Percentiles rank a stretch among this genome's conserved stretches.
Evolutionary conservation across 2,888 invertebrate species (phyloP).

Genomic region (Blomia tropicalis): DNA sequence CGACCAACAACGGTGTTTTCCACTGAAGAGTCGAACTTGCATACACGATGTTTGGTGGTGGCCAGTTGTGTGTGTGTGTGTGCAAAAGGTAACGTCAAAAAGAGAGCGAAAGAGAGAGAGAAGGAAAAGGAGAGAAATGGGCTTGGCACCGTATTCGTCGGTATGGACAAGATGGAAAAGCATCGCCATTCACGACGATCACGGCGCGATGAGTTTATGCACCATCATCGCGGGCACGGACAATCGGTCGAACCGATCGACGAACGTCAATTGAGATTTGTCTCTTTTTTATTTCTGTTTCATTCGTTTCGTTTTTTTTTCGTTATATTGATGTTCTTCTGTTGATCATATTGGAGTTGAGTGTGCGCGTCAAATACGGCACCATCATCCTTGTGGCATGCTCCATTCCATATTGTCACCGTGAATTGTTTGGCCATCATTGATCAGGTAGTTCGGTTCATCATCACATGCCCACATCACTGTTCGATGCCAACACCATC

Average conservation of each 20-base stretch:
- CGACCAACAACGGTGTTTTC: neutral
- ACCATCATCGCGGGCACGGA: constrained; percentile 10
- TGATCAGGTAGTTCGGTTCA: too few relatives aligned
- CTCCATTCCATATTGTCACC: too few relatives aligned
- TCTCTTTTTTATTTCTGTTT: too few relatives aligned
- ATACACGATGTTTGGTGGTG: neutral
- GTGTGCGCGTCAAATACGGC: neutral
- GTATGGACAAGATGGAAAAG: neutral
- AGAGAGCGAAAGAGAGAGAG: too few relatives aligned
- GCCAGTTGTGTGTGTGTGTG: neutral
- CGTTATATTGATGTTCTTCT: neutral
- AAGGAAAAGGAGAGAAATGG: neutral
- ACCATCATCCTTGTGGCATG: too few relatives aligned
- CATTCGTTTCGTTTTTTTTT: neutral
- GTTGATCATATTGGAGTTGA: too few relatives aligned
- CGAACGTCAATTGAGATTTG: too few relatives aligned
- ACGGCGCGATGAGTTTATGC: neutral
- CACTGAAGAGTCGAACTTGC: neutral
- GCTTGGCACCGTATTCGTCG: constrained; percentile 1
- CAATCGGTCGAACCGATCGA: neutral
- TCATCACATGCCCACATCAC: too few relatives aligned
- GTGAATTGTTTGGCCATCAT: too few relatives aligned
- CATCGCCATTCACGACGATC: neutral
- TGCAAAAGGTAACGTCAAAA: too few relatives aligned
- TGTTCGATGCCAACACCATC: too few relatives aligned